Evolutionary conservation across 2,113 vertebrate genomes (phyloP).

Genomic region (Silurus meridionalis): DNA sequence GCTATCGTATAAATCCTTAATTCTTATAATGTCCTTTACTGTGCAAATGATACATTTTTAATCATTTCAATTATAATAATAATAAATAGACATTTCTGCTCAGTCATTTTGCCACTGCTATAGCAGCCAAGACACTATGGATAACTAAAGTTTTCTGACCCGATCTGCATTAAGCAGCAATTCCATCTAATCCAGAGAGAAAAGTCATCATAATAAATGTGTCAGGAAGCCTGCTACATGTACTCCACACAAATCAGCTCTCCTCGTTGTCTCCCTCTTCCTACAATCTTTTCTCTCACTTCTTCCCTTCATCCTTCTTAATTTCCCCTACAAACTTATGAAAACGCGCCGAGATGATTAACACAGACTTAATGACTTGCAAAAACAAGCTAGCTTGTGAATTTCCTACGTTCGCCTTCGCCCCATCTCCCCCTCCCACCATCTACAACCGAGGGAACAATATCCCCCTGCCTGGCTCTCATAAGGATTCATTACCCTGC

Average conservation of each 20-base stretch:
- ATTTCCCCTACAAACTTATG: conserved; percentile 49
- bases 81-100: not conserved
- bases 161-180: conserved; percentile 44
- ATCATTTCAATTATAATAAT: not conserved
- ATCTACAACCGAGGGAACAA: conserved; percentile 47
- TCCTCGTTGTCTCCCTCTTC: not conserved
- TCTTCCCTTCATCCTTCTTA: conserved; percentile 45
- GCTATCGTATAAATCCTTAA: not conserved
- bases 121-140: not conserved
- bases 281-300: conserved; percentile 21
- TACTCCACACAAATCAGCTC: conserved; percentile 4
- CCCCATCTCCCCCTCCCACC: not conserved
- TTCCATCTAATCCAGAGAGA: conserved; percentile 53
- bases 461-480: conserved; percentile 51
- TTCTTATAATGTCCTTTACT: not conserved
- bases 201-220: conserved; percentile 47
- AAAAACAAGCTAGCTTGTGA: conserved; percentile 54
- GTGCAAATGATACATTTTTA: not conserved
- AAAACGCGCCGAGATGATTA: conserved; percentile 57
- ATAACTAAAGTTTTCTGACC: conserved; percentile 5
- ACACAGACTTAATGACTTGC: conserved; percentile 58
- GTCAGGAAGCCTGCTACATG: conserved; percentile 30
- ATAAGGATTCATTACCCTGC: conserved; percentile 63
- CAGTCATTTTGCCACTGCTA: not conserved
- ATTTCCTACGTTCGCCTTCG: conserved; percentile 33